Conservation (phyloP, 1,140 invertebrate genomes). For the Monochamus saltuarius region DNA sequence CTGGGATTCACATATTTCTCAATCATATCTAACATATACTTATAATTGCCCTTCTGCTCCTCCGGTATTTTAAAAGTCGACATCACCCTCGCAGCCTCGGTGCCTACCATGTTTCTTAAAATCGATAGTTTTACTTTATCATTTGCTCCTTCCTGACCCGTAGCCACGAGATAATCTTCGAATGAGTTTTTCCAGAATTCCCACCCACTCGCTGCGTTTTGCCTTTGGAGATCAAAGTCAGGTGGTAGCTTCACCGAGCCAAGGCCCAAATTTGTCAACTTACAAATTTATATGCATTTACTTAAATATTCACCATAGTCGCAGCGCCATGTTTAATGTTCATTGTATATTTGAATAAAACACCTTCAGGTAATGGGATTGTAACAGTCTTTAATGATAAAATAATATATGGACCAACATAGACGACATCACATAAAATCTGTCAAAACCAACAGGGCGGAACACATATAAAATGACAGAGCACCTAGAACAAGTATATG, state of each 20-base stretch:
- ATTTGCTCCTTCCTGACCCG: slow-evolving; percentile 10
- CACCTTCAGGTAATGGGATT: too few relatives aligned
- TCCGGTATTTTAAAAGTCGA: not conserved
- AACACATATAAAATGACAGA: too few relatives aligned
- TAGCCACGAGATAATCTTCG: slow-evolving; percentile 11
- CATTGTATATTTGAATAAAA: too few relatives aligned
- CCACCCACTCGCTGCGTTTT: slow-evolving; percentile 9
- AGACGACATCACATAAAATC: too few relatives aligned
- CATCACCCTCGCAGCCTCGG: not conserved
- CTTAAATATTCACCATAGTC: too few relatives aligned
- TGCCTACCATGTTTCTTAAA: not conserved
- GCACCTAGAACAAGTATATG: too few relatives aligned
- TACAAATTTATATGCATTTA: too few relatives aligned
- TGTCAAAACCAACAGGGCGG: too few relatives aligned
- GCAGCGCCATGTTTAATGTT: too few relatives aligned
- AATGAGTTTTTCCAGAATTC: slow-evolving; percentile 13
- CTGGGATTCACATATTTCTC: slow-evolving; percentile 14
- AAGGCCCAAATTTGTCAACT: too few relatives aligned
- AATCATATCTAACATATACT: slow-evolving; percentile 8
- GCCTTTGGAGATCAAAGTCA: slow-evolving; percentile 13
- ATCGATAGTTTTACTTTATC: not conserved
- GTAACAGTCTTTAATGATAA: too few relatives aligned
- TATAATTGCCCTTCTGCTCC: not conserved
- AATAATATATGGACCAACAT: too few relatives aligned
- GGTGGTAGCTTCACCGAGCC: slow-evolving; percentile 11